Evolutionary conservation across 2,797 vertebrate species (phyloP), one percentile per base, ranked within the genome.

Genomic region (Trachops cirrhosus): DNA sequence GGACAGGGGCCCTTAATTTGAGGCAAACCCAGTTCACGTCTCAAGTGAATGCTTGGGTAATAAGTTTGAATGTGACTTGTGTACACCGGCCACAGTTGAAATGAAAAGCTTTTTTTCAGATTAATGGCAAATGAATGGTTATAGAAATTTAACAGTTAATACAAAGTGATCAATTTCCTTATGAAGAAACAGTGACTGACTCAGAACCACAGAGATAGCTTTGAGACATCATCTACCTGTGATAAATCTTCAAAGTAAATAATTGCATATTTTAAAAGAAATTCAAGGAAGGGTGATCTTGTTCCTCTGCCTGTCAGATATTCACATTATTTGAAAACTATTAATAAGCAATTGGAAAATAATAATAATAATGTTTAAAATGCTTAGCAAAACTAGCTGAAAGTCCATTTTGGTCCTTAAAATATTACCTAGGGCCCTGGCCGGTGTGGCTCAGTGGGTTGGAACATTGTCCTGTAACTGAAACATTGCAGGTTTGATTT

Each of bases 91-190:
- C 75, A 87, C 75, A 16, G 8, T 26, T 85, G 70, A 29, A 90
- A 88, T 59, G 3, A 39, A 90, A 74, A 52, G 2, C 6, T 86
- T 92, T 96, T 97, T 94, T 96, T 93, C 94, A 97, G 52, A 78
- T 75, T 34, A 54, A 94, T 96, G 71, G 92, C 6, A 83, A 82
- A 29, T 64, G 95, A 97, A n/a, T 86, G 85, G 11, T 48, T 97
- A 96, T 96, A 82, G 41, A 95, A 39, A 96, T 88, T 87, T 97
- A 82, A 91, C 50, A 97, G 67, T 97, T 97, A 93, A 96, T 74
- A 50, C 82, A 41, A 96, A 97, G 96, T 78, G 96, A 95, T 57
- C 68, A 3, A 77, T 88, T 98, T 97, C 75, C 22, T 93, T 57
- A 85, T 11, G 75, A 97, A 95, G 74, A 93, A 96, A 89, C 26